Conservation (phyloP, 2,888 invertebrate species). For the Tetramorium bicarinatum region DNA sequence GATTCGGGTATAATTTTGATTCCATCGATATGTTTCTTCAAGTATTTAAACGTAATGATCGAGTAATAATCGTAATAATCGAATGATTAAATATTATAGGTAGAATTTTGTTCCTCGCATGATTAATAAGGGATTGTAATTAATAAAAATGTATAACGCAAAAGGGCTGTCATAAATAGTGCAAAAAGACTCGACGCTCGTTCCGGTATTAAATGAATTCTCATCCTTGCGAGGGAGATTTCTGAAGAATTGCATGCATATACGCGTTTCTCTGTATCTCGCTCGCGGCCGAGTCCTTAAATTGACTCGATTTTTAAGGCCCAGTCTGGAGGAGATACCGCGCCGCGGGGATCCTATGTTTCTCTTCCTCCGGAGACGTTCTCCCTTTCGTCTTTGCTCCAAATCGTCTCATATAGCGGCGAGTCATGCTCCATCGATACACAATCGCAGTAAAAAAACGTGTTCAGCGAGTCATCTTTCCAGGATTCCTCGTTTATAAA, state of each 20-base stretch:
- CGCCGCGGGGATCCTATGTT: constrained; percentile 84
- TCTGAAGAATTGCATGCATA: constrained; percentile 74
- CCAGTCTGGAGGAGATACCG: constrained; percentile 76
- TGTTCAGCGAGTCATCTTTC: constrained; percentile 36
- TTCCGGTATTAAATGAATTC: constrained; percentile 74
- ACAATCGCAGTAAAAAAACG: constrained; percentile 52
- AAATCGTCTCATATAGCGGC: constrained; percentile 64
- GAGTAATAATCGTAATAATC: background rate
- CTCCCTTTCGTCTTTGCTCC: constrained; percentile 80
- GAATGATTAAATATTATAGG: background rate
- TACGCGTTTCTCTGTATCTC: constrained; percentile 67
- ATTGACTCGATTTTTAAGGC: constrained; percentile 83
- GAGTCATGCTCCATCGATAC: constrained; percentile 72
- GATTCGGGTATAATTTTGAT: background rate
- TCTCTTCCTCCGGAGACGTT: constrained; percentile 82
- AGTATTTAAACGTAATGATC: no score
- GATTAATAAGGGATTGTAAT: constrained; percentile 53
- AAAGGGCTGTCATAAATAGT: constrained; percentile 52
- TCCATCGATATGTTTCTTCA: no score
- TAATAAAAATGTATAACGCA: constrained; percentile 35
- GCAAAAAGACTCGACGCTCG: constrained; percentile 71
- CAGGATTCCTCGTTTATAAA: constrained; percentile 35
- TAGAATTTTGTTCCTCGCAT: background rate
- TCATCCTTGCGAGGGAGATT: constrained; percentile 68
- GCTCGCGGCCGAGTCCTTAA: constrained; percentile 79